Conservation (phyloP, 2,888 invertebrate species). For the Heteropelma amictum region DNA sequence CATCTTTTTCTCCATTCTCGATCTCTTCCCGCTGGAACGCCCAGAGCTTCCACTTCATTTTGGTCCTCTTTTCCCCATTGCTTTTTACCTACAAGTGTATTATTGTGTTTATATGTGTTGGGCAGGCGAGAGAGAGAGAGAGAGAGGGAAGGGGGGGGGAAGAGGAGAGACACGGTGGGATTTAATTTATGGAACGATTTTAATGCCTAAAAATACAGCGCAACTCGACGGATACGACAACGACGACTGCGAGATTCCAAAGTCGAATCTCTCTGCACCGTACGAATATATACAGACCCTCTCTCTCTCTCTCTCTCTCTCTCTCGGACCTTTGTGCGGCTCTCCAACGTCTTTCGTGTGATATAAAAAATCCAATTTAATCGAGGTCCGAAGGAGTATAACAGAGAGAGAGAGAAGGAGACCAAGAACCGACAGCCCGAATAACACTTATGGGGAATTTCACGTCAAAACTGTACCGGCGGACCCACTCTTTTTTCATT, state of each 20-base stretch:
- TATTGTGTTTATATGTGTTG: not conserved
- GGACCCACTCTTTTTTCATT: not conserved
- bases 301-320: not conserved
- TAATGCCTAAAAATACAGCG: slow-evolving; percentile 74
- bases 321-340: not conserved
- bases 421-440: slow-evolving; percentile 18
- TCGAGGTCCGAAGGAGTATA: slow-evolving; percentile 45
- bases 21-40: slow-evolving; percentile 31
- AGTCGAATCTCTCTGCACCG: slow-evolving; percentile 24
- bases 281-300: slow-evolving; percentile 1
- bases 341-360: slow-evolving; percentile 2
- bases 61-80: slow-evolving; percentile 29
- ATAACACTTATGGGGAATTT: slow-evolving; percentile 14
- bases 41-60: slow-evolving; percentile 33
- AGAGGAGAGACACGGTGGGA: slow-evolving; percentile 53
- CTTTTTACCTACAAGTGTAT: slow-evolving; percentile 8
- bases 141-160: slow-evolving; percentile 28
- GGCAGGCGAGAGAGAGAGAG: not conserved
- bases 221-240: slow-evolving; percentile 60
- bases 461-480: slow-evolving; percentile 4
- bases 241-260: slow-evolving; percentile 42
- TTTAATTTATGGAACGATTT: slow-evolving; percentile 75
- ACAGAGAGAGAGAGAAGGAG: slow-evolving; percentile 15
- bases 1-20: slow-evolving; percentile 29
- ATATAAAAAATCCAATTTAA: slow-evolving; percentile 54